Percentiles rank a stretch among this genome's conserved stretches.
These are phyloP conservation scores for Crambe crambe DNA, from an alignment of 37 sponge, comb jelly and placozoan genomes.

Conservation along the genomic window DNA sequence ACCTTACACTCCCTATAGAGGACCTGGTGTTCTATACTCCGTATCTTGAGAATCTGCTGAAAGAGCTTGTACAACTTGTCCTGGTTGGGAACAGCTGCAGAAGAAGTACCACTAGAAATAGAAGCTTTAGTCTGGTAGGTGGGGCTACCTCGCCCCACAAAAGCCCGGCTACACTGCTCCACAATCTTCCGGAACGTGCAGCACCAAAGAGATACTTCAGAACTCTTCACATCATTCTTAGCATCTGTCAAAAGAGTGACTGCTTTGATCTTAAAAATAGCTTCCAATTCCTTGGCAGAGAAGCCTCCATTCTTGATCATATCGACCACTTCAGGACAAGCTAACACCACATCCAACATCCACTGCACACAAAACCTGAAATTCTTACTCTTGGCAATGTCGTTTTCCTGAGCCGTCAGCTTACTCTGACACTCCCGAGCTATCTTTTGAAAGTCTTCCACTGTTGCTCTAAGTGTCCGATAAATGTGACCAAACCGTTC, in stretches of 20 bases:
- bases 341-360: conserved; percentile 33
- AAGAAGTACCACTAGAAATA: background rate
- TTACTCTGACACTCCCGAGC: background rate
- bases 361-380: conserved; percentile 32
- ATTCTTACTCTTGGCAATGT: background rate
- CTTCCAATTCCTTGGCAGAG: conserved; percentile 53
- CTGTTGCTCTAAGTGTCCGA: background rate
- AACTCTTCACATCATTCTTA: background rate
- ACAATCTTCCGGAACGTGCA: conserved; percentile 46
- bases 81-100: background rate
- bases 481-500: background rate
- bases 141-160: background rate
- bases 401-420: conserved; percentile 22
- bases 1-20: conserved; percentile 62
- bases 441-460: background rate
- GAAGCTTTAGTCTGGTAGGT: background rate
- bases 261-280: conserved; percentile 39
- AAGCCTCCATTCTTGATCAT: conserved; percentile 31
- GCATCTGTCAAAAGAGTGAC: background rate
- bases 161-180: conserved; percentile 7
- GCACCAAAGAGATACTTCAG: conserved; percentile 17
- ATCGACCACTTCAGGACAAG: conserved; percentile 5
- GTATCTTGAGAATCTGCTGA: conserved; percentile 55
- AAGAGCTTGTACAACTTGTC: conserved; percentile 67
- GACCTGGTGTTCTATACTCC: conserved; percentile 46